phyloP scores from a whole-genome alignment of 2,797 vertebrate genomes.

The Aphelocoma californica region DNA sequence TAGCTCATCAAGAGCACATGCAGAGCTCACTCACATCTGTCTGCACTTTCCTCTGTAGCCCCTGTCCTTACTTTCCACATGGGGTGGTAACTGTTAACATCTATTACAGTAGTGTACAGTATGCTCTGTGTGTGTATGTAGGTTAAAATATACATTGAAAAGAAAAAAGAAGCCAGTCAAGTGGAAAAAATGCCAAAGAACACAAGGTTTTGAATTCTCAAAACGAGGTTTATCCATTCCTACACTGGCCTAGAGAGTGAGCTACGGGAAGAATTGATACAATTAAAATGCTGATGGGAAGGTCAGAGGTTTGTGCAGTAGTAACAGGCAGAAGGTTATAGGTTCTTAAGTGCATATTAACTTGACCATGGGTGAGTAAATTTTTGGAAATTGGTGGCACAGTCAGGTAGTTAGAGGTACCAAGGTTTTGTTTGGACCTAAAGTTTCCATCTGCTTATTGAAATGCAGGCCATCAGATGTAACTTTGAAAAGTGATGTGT shows the following conservation, averaged over 20 bases:
- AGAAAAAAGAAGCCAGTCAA: conserved; percentile 28
- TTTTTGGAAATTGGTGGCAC: not conserved
- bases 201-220: not conserved
- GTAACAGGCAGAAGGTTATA: not conserved
- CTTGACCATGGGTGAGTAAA: not conserved
- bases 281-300: not conserved
- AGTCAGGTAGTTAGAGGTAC: not conserved
- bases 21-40: not conserved
- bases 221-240: not conserved
- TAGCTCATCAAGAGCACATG: not conserved
- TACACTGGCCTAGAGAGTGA: not conserved
- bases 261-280: not conserved
- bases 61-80: not conserved
- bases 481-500: not conserved
- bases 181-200: conserved; percentile 24
- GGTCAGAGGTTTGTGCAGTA: not conserved
- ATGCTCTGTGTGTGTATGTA: not conserved
- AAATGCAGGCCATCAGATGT: not conserved
- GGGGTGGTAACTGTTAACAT: not conserved
- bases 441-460: not conserved
- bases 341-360: not conserved
- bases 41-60: not conserved
- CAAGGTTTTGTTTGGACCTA: not conserved
- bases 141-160: not conserved
- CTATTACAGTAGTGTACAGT: not conserved